Conservation (phyloP, 2,888 invertebrate species). For the Salticus scenicus region DNA sequence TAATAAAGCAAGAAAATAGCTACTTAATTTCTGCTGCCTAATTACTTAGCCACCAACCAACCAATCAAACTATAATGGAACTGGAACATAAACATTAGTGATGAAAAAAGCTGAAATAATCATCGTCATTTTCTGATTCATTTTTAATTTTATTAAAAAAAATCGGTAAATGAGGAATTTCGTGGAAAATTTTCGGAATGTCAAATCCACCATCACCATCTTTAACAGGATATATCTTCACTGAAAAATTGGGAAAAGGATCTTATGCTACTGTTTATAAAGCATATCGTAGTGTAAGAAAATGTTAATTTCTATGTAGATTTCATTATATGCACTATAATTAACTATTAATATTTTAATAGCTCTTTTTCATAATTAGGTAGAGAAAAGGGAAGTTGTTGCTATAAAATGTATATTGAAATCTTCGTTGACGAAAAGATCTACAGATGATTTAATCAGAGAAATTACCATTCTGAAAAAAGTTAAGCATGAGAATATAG, state of each 20-base stretch:
- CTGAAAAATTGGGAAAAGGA: constrained; percentile 86
- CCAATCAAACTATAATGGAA: too few species aligned
- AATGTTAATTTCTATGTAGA: not conserved
- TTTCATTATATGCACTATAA: not conserved
- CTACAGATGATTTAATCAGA: constrained; percentile 86
- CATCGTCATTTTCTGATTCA: too few species aligned
- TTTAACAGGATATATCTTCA: constrained; percentile 77
- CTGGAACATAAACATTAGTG: too few species aligned
- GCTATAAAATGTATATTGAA: constrained; percentile 90
- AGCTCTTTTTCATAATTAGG: constrained; percentile 77
- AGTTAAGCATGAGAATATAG: constrained; percentile 86
- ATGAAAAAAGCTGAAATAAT: too few species aligned
- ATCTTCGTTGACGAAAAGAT: constrained; percentile 82
- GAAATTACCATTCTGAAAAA: constrained; percentile 88
- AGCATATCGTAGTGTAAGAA: constrained; percentile 82
- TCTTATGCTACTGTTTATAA: constrained; percentile 90
- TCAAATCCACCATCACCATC: too few species aligned
- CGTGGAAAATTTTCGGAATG: too few species aligned
- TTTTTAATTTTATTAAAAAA: too few species aligned
- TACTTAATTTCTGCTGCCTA: too few species aligned
- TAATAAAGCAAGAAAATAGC: too few species aligned
- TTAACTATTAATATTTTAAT: not conserved
- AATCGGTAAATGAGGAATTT: too few species aligned
- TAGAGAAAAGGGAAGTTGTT: constrained; percentile 81
- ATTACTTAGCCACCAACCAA: too few species aligned